Evolutionary conservation across 2,888 invertebrate species (phyloP), one percentile per base, ranked within the genome.

Genomic region (Bombylius major): DNA sequence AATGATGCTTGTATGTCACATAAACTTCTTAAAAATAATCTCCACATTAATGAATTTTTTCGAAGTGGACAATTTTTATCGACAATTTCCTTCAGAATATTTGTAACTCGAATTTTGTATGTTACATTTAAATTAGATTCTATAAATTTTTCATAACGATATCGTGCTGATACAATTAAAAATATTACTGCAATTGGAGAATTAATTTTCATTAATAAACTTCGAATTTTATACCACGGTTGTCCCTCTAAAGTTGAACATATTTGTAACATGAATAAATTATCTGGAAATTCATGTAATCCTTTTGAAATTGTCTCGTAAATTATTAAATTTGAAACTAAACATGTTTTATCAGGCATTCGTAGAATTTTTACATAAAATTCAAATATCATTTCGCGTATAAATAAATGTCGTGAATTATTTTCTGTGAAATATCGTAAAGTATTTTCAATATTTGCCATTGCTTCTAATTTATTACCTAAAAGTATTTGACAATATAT

Each of bases 11-110:
- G 60, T 47, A 62, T 60, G 56, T 71, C 67, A 0, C 68, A 76
- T 3, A 83, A 70, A 62, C 80, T 77, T 36, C 82, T 78, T 66
- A 84, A 73, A 64, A 82, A 81, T 23, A 83, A 69, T 58, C 82
- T 77, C 84, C 84, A 84, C 50, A 79, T 71, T 13, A 83, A 66
- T 2, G 83, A 68, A 57, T 73, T 73, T 9, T 71, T 65, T 0
- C 68, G 65, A 12, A 72, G 58, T 5, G 62, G 54, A 12, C 64
- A 64, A 13, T 51, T 55, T 4, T 60, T 56, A 13, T 63, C 64
- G 33, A 63, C 52, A 5, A 69, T 62, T 1, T 62, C 58, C 47
- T 66, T 66, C 23, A 73, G 64, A 39, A 73, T 62, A 62, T 66
- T 69, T 1, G 67, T 56, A 56, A 73, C 62, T 1, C 73, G 68